A percentile compares a stretch with the other conserved stretches of the same genome.
Conservation (phyloP, 2,797 vertebrate genomes). For the Saxicola maurus region DNA sequence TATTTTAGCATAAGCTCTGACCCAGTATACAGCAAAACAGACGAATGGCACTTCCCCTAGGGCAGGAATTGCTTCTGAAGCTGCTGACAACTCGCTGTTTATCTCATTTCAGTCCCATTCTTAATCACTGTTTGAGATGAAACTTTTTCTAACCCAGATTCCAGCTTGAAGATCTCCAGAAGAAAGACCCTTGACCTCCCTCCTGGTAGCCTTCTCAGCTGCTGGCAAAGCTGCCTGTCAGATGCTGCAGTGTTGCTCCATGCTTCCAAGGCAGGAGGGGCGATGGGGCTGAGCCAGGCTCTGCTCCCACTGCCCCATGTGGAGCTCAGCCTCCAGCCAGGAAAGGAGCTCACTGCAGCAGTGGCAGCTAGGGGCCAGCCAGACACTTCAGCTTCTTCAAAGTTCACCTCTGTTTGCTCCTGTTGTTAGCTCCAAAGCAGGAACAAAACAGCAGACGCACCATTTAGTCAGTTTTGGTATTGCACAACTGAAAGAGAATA, state of each 20-base stretch:
- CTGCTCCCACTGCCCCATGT: background rate
- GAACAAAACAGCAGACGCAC: background rate
- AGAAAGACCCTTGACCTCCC: background rate
- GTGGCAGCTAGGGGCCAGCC: fast-evolving
- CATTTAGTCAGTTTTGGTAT: conserved; percentile 47
- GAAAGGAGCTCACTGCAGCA: background rate
- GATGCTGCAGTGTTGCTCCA: background rate
- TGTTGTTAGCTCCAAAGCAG: background rate
- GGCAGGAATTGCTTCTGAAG: conserved; percentile 18
- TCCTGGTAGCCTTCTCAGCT: background rate
- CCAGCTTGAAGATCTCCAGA: background rate
- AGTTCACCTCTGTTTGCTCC: conserved; percentile 22
- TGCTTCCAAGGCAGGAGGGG: background rate
- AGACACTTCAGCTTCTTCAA: background rate
- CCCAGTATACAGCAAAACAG: background rate
- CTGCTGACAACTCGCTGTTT: conserved; percentile 38
- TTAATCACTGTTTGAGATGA: background rate
- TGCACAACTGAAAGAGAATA: conserved; percentile 53
- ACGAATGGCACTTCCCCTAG: background rate
- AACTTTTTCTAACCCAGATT: background rate
- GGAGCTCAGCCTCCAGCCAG: background rate
- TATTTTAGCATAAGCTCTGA: conserved; percentile 40
- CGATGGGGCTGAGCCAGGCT: background rate
- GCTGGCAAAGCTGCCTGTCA: background rate
- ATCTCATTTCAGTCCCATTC: background rate